These are phyloP conservation scores for Leptobrachium ailaonicum DNA, from an alignment of 2,113 vertebrate species.

Conservation along the genomic window DNA sequence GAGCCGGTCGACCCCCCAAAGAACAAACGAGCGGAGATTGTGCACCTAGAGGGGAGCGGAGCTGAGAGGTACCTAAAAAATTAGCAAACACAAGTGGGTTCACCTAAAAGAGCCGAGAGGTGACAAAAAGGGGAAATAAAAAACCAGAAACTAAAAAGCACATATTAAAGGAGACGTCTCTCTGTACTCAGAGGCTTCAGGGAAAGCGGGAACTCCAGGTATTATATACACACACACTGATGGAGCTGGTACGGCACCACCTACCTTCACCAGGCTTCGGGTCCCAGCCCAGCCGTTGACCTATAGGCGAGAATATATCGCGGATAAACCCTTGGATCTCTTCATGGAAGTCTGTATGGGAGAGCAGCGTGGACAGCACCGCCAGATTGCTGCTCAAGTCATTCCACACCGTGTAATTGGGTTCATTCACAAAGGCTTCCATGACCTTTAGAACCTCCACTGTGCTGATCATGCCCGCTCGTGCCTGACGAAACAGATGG, in stretches of 20 bases:
- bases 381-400: conserved; percentile 98
- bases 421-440: conserved; percentile 98
- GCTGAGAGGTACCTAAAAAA: too few relatives aligned
- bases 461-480: conserved; percentile 96
- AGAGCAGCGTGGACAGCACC: conserved; percentile 89
- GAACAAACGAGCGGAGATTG: too few relatives aligned
- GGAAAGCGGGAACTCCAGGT: too few relatives aligned
- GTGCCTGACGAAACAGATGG: conserved; percentile 75
- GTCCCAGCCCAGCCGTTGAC: conserved; percentile 93
- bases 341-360: conserved; percentile 94
- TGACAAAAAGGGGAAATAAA: too few relatives aligned
- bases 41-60: too few relatives aligned
- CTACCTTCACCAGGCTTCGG: conserved; percentile 91
- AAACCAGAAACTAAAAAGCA: too few relatives aligned
- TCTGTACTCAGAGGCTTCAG: too few relatives aligned
- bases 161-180: too few relatives aligned
- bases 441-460: conserved; percentile 96
- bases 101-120: too few relatives aligned
- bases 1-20: too few relatives aligned
- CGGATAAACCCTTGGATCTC: conserved; percentile 93
- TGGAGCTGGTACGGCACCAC: conserved; percentile 27
- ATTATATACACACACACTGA: too few relatives aligned
- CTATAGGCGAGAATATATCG: conserved; percentile 93
- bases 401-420: conserved; percentile 98
- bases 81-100: too few relatives aligned